Base-by-base conservation (phyloP, 2,113 vertebrate genomes). In the Sapayoa aenigma region DNA sequence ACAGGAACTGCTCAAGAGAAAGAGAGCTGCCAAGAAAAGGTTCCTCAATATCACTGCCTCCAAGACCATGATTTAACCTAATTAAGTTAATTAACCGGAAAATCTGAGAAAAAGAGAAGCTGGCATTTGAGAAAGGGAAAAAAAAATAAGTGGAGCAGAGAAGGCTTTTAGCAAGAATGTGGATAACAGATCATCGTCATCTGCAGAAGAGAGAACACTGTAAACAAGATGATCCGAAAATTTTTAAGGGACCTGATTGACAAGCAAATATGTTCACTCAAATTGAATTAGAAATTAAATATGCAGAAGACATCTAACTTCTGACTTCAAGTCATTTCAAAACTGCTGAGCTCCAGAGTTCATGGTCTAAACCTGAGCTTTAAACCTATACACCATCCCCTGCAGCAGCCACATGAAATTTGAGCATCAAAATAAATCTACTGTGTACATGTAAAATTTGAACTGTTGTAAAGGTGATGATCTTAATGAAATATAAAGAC, bases 71-170 rank as follows among this genome's bases (percentile, higher is more conserved):
- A 91, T 95, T 96, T 96, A 85, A 85, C 78, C 62, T 76, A 90
- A 91, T 96, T 94, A 96, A 63, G 42, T 78, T 93, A 94, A 95
- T 92, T 95, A 94, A 53, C 41, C 77, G 68, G 72, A 84, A 94
- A 93, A 93, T 56, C 27, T 89, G 66, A 87, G 39, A 81, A 52
- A 89, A 84, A 60, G n/a, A 73, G 28, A 81, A 89, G 50, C 4
- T 95, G 84, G n/a, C 68, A 87, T 75, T 81, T 84, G 42, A 63
- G 73, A 46, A 52, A 30, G 31, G 9, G 11, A 3, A 25, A 35
- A 55, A 56, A 65, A 46, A 47, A n/a, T 47, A 11, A 42, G 15
- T 2, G 13, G 39, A 92, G 55, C 60, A 75, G 78, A 53, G 69
- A 85, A 13, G 30, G 25, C 31, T 84, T 27, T 65, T 68, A 94